Conservation (phyloP, 2,113 vertebrate species). For the Thunnus maccoyii region DNA sequence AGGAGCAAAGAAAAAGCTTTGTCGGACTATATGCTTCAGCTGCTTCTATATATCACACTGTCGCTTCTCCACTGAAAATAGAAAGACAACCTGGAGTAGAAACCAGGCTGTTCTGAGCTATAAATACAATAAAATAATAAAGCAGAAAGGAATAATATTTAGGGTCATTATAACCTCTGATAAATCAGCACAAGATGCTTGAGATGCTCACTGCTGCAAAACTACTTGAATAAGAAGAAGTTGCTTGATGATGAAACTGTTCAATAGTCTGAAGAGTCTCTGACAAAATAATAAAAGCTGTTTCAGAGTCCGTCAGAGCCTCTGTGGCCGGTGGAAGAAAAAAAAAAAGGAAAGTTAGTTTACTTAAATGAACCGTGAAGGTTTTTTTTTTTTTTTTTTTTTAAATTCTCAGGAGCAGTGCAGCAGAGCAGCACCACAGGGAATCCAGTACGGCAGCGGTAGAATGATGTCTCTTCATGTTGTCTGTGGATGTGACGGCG, state of each 20-base stretch:
- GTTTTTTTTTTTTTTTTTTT: slow-evolving; percentile 13
- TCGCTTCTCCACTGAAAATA: neutral
- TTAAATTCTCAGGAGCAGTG: slow-evolving; percentile 66
- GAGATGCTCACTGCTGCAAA: slow-evolving; percentile 32
- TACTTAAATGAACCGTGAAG: neutral
- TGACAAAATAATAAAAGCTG: neutral
- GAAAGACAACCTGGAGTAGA: too few species aligned
- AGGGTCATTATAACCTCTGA: too few species aligned
- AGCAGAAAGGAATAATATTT: too few species aligned
- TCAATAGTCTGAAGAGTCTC: neutral
- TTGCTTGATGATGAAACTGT: neutral
- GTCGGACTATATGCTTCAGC: too few species aligned
- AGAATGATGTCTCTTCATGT: slow-evolving; percentile 46
- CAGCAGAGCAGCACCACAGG: slow-evolving; percentile 56
- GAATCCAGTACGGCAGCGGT: slow-evolving; percentile 39
- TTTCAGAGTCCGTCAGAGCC: neutral
- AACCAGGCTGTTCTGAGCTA: too few species aligned
- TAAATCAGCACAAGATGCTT: neutral
- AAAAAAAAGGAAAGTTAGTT: neutral
- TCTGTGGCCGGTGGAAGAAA: neutral
- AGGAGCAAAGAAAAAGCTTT: too few species aligned
- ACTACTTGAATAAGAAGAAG: neutral
- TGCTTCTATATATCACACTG: too few species aligned
- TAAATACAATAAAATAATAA: too few species aligned
- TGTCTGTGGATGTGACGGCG: slow-evolving; percentile 21